Conservation (phyloP, 2,888 invertebrate genomes). For the Periphyllus acericola region DNA sequence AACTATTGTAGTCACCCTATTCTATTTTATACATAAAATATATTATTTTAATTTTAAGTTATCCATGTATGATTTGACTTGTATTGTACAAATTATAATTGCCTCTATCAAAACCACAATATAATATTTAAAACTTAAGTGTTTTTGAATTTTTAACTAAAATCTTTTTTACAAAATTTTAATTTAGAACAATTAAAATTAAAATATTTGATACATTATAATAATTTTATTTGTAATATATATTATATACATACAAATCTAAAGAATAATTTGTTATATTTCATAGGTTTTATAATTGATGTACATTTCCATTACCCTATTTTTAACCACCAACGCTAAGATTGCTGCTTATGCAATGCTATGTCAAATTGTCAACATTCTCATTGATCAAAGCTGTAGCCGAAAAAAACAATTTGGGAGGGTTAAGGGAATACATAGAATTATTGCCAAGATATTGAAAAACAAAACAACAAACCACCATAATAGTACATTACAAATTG, state of each 20-base stretch:
- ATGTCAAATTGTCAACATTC: too few species aligned
- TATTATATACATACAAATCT: not conserved
- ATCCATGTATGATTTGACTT: not conserved
- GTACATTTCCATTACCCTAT: too few species aligned
- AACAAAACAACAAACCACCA: too few species aligned
- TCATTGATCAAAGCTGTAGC: too few species aligned
- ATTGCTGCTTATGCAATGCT: too few species aligned
- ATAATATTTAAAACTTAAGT: slow-evolving; percentile 7
- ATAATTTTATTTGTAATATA: not conserved
- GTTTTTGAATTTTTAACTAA: not conserved
- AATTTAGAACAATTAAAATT: not conserved
- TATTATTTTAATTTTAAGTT: not conserved
- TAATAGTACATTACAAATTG: too few species aligned
- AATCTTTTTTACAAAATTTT: not conserved
- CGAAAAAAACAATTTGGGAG: too few species aligned
- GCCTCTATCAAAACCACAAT: not conserved
- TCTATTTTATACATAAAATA: not conserved
- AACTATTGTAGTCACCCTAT: not conserved
- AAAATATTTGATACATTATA: not conserved
- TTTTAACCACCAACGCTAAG: too few species aligned
- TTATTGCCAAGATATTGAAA: too few species aligned
- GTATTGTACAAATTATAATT: not conserved
- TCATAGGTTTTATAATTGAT: not conserved
- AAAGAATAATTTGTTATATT: not conserved
- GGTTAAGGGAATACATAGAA: too few species aligned